phyloP scores from a whole-genome alignment of 2,888 invertebrate species.

The Hofmannophila pseudospretella region DNA sequence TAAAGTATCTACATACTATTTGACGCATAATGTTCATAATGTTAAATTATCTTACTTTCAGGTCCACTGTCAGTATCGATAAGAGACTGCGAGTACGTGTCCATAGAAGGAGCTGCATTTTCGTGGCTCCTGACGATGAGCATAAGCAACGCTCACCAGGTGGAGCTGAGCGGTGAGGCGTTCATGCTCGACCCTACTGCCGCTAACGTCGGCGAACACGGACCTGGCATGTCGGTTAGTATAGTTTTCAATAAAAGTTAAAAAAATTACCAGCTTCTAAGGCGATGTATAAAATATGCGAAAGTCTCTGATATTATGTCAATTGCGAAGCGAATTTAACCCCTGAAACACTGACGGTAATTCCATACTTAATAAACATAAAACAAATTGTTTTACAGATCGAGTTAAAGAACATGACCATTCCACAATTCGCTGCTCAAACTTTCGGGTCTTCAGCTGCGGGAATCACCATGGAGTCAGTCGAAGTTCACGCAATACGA shows the following conservation, averaged over 20 bases:
- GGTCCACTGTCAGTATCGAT: slow-evolving; percentile 81
- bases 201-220: slow-evolving; percentile 80
- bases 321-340: neutral
- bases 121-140: slow-evolving; percentile 80
- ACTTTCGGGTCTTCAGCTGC: slow-evolving; percentile 82
- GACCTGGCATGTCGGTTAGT: slow-evolving; percentile 77
- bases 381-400: slow-evolving; percentile 69
- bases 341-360: neutral
- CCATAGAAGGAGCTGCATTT: slow-evolving; percentile 80
- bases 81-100: slow-evolving; percentile 75
- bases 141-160: slow-evolving; percentile 74
- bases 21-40: no score
- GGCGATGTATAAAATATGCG: neutral
- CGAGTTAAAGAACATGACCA: slow-evolving; percentile 77
- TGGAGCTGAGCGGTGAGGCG: slow-evolving; percentile 78
- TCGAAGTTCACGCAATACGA: slow-evolving; percentile 74
- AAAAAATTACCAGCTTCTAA: neutral
- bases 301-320: no score
- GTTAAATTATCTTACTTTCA: slow-evolving; percentile 45
- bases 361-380: neutral
- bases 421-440: slow-evolving; percentile 77
- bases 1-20: no score
- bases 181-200: slow-evolving; percentile 80
- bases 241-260: no score
- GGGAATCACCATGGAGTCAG: slow-evolving; percentile 71